Percentiles rank a stretch among this genome's conserved stretches.
phyloP scores from a whole-genome alignment of 1,140 invertebrate species.

The Ladona fulva region DNA sequence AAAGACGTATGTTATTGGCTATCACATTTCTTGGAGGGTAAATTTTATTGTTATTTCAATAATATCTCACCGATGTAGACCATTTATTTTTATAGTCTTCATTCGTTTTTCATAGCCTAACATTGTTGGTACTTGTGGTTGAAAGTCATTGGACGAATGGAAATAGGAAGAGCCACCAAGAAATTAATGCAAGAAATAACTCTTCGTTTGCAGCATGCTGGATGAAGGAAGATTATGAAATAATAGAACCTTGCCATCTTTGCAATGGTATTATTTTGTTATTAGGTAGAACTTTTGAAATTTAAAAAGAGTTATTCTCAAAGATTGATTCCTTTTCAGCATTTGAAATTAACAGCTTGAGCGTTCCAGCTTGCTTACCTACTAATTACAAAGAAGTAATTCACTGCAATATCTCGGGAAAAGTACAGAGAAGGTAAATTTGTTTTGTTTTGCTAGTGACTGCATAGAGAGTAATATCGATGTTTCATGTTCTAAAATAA shows the following conservation, averaged over 20 bases:
- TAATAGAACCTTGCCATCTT: constrained; percentile 66
- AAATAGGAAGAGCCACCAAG: constrained; percentile 38
- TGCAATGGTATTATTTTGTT: constrained; percentile 49
- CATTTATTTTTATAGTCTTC: constrained; percentile 19
- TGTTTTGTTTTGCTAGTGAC: too few relatives aligned
- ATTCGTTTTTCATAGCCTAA: constrained; percentile 48
- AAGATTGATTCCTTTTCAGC: constrained; percentile 34
- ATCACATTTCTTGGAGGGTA: constrained; percentile 50
- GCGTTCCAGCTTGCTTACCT: constrained; percentile 54
- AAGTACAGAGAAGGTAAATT: constrained; percentile 51
- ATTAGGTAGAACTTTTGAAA: constrained; percentile 16
- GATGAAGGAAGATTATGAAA: constrained; percentile 53
- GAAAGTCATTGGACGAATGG: constrained; percentile 61
- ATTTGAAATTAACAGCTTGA: constrained; percentile 63
- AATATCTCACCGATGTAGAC: too few relatives aligned
- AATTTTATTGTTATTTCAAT: constrained; percentile 16
- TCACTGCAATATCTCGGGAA: constrained; percentile 57
- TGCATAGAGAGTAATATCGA: too few relatives aligned
- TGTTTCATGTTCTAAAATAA: too few relatives aligned
- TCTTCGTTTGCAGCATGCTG: constrained; percentile 40
- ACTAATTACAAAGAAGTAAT: constrained; percentile 62
- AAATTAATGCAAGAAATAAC: constrained; percentile 24
- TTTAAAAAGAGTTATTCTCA: constrained; percentile 17
- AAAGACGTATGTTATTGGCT: constrained; percentile 55
- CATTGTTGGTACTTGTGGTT: constrained; percentile 63